Percentiles rank a stretch among this genome's conserved stretches.
Conservation (phyloP, 1,140 invertebrate species). For the Venturia canescens region DNA sequence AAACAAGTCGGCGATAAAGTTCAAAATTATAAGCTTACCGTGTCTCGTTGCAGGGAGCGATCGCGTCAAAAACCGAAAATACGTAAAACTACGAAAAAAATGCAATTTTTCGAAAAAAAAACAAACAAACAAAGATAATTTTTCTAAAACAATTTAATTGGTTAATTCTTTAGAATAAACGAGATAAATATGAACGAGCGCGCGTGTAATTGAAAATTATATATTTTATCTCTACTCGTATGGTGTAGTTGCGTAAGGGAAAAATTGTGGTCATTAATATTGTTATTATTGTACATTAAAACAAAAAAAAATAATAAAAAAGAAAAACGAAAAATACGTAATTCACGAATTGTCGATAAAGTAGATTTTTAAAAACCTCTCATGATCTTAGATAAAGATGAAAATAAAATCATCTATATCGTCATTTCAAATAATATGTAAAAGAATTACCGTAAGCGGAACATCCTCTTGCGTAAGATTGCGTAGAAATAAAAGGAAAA, state of each 20-base stretch:
- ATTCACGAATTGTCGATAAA: neutral
- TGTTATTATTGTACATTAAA: neutral
- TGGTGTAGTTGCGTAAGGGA: neutral
- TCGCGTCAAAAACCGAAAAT: constrained; percentile 61
- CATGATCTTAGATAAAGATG: neutral
- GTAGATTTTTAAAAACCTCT: neutral
- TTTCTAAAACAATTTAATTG: constrained; percentile 55
- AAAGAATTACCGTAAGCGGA: constrained; percentile 34
- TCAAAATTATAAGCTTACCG: constrained; percentile 19
- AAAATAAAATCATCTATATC: constrained; percentile 2
- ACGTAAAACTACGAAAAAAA: constrained; percentile 62
- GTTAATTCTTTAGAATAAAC: neutral
- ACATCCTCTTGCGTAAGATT: constrained; percentile 14
- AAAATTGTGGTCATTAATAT: neutral
- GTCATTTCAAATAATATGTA: constrained; percentile 7
- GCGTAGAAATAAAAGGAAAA: constrained; percentile 59
- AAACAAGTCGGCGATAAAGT: too few relatives aligned
- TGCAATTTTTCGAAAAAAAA: constrained; percentile 37
- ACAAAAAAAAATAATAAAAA: neutral
- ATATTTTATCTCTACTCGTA: constrained; percentile 72
- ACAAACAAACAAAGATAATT: constrained; percentile 42
- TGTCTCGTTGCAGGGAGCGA: constrained; percentile 58
- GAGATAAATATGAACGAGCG: constrained; percentile 52
- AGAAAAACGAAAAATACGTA: neutral
- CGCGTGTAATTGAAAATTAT: constrained; percentile 69